A percentile compares a stretch with the other conserved stretches of the same genome.
Conservation (phyloP, 2,113 vertebrate genomes). For the Myanophis thanlyinensis region DNA sequence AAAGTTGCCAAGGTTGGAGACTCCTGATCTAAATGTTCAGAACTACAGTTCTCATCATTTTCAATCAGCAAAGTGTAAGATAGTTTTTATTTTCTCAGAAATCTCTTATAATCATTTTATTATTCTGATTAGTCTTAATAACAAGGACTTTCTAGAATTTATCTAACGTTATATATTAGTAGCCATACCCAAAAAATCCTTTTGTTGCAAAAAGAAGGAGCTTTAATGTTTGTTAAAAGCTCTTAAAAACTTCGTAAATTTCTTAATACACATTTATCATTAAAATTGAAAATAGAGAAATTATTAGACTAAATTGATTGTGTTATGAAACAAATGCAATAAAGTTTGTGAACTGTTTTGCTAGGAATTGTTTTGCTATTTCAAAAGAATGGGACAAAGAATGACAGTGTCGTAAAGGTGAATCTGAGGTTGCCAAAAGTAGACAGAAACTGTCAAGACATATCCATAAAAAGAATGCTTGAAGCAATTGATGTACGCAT, state of each 20-base stretch:
- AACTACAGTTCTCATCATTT: background rate
- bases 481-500: rapidly evolving
- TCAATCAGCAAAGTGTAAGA: background rate
- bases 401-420: rapidly evolving
- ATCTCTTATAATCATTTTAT: background rate
- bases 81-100: background rate
- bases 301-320: background rate
- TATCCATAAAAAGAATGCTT: background rate
- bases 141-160: background rate
- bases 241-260: background rate
- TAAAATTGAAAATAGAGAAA: background rate
- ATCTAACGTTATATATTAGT: background rate
- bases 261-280: background rate
- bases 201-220: background rate
- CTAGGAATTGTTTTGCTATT: background rate
- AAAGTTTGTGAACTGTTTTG: background rate
- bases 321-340: background rate
- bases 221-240: background rate
- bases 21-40: background rate
- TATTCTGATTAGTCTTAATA: background rate
- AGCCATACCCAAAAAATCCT: background rate
- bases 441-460: background rate
- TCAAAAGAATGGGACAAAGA: rapidly evolving
- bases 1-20: too few species aligned
- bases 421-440: rapidly evolving